Base-by-base conservation (phyloP, 1,140 invertebrate genomes). In the Hypsibius dujardini region DNA sequence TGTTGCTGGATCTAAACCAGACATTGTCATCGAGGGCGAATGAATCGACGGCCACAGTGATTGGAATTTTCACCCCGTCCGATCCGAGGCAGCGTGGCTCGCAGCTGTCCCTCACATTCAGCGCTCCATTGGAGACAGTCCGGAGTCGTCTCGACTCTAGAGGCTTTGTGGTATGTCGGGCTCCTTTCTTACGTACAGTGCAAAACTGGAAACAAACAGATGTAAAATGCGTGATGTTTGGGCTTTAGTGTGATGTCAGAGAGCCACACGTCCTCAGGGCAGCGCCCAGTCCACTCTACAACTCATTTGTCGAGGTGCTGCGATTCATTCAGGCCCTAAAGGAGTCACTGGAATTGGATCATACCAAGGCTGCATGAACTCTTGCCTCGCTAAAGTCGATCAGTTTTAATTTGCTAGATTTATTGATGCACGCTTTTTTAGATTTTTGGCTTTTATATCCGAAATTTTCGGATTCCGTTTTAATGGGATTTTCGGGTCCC, bases 271-370 rank as follows among this genome's bases (percentile, higher is more conserved):
- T 84, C 1, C 81, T 85, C 71, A 76, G 84, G 71, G 75, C 84
- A 0, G 77, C 84, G 1, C 83, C 84, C 1, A 79, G 75, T 28
- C 84, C 84, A 7, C 72, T 85, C 2, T 85, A 85, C 77, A 84
- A 84, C 74, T 80, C 80, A 42, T 85, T 83, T 75, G 74, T 75
- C 12, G 84, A 85, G 74, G 82, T 84, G 15, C 75, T 77, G 46
- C 73, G 75, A 70, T 81, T 82, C 73, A 74, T 79, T 46, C 71
- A 74, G 2, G 76, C 73, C 46, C 72, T 81, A 3, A 73, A 76
- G 56, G 71, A 78, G 15, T 7, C 46, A 50, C 46, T 70, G 46
- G 3, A 59, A 28, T 59, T 28, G 28, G 28, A 28, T 28, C 28
- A 28, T 28, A 28, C 28, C 28, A 28, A 28, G 28, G 28, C 28